phyloP scores from a whole-genome alignment of 2,113 vertebrate genomes.

The Nesoenas mayeri region DNA sequence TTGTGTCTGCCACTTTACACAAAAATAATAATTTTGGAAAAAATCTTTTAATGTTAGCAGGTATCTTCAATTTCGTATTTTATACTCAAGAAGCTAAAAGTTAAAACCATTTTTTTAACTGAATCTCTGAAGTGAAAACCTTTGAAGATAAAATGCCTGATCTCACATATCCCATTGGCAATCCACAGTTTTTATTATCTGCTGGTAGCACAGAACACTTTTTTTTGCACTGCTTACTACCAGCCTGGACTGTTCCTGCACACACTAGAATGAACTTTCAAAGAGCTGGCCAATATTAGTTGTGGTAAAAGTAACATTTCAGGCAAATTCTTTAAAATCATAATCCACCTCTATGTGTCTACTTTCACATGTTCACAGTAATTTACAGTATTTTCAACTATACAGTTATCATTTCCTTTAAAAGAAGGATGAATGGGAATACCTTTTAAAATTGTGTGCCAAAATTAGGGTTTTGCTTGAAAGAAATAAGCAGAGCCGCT shows the following conservation, averaged over 20 bases:
- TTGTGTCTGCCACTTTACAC: not conserved
- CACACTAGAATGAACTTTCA: not conserved
- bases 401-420: not conserved
- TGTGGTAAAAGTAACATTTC: not conserved
- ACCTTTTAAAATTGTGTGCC: not conserved
- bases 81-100: not conserved
- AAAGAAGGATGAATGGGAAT: not conserved
- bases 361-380: not conserved
- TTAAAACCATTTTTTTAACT: not conserved
- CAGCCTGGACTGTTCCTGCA: not conserved
- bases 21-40: not conserved
- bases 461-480: not conserved
- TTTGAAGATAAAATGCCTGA: not conserved
- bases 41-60: not conserved
- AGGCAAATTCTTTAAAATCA: not conserved
- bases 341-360: not conserved
- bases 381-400: not conserved
- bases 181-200: not conserved
- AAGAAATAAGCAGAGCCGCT: not conserved
- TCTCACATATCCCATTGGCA: not conserved
- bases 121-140: not conserved
- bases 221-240: not conserved
- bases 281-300: not conserved
- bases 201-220: not conserved
- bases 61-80: not conserved